Conservation (phyloP, 2,113 vertebrate species). For the Salminus brasiliensis region DNA sequence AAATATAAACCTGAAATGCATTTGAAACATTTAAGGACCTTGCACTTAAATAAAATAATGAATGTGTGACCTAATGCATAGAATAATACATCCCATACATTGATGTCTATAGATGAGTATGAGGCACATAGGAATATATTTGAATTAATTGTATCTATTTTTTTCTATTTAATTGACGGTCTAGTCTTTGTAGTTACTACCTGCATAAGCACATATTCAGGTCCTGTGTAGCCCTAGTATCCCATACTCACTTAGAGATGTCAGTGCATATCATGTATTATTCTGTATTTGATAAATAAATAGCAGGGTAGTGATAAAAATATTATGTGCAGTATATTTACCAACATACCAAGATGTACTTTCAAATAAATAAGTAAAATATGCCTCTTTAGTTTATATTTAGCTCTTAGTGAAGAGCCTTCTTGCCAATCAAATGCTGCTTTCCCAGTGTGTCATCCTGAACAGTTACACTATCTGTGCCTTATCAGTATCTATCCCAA, state of each 20-base stretch:
- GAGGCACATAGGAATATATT: neutral
- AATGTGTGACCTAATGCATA: neutral
- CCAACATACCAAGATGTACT: neutral
- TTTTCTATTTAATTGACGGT: too few species aligned
- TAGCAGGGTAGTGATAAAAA: neutral
- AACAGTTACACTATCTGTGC: neutral
- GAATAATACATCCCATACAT: neutral
- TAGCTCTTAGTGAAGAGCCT: neutral
- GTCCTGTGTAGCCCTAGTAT: neutral
- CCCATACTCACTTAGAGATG: neutral
- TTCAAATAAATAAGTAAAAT: neutral
- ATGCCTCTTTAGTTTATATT: neutral
- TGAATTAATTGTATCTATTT: too few species aligned
- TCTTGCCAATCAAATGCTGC: neutral
- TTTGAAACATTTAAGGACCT: too few species aligned
- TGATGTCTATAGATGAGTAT: neutral
- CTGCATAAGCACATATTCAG: neutral
- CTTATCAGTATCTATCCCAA: constrained; percentile 23
- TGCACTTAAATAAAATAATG: too few species aligned
- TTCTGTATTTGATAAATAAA: neutral
- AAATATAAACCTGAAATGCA: too few species aligned
- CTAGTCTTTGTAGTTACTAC: neutral
- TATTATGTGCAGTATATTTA: neutral
- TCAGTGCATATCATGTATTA: neutral
- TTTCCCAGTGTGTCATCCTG: neutral